phyloP scores from a whole-genome alignment of 2,888 invertebrate genomes.

The Pheosia gnoma region DNA sequence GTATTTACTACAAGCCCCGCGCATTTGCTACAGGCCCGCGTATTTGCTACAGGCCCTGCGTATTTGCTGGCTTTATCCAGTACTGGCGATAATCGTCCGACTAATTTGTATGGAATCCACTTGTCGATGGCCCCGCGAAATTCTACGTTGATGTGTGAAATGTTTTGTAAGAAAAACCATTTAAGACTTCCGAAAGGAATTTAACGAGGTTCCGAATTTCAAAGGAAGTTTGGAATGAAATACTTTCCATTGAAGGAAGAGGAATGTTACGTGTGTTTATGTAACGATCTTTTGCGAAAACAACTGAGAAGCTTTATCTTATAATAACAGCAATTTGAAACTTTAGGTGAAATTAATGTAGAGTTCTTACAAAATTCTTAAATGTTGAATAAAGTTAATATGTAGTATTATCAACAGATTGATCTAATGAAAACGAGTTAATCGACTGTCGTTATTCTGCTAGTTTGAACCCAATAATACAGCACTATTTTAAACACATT shows the following conservation, averaged over 20 bases:
- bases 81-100: constrained; percentile 13
- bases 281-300: not conserved
- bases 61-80: too few relatives aligned
- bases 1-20: too few relatives aligned
- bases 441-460: too few relatives aligned
- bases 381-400: too few relatives aligned
- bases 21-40: too few relatives aligned
- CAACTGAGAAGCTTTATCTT: not conserved
- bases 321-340: not conserved
- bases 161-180: not conserved
- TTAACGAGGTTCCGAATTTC: not conserved
- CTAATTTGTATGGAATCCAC: constrained; percentile 16
- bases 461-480: not conserved
- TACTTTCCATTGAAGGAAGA: constrained; percentile 1
- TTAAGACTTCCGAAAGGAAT: not conserved
- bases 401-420: too few relatives aligned
- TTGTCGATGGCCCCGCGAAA: not conserved
- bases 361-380: too few relatives aligned
- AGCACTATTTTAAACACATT: not conserved
- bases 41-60: too few relatives aligned
- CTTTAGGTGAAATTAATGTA: too few relatives aligned
- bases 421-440: too few relatives aligned
- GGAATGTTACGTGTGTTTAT: not conserved
- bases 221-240: constrained; percentile 1
- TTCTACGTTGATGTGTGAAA: constrained; percentile 9